Percentiles rank a stretch among this genome's conserved stretches.
These are phyloP conservation scores for Trachelus troglodyta DNA, from an alignment of 2,888 invertebrate genomes.

Conservation along the genomic window DNA sequence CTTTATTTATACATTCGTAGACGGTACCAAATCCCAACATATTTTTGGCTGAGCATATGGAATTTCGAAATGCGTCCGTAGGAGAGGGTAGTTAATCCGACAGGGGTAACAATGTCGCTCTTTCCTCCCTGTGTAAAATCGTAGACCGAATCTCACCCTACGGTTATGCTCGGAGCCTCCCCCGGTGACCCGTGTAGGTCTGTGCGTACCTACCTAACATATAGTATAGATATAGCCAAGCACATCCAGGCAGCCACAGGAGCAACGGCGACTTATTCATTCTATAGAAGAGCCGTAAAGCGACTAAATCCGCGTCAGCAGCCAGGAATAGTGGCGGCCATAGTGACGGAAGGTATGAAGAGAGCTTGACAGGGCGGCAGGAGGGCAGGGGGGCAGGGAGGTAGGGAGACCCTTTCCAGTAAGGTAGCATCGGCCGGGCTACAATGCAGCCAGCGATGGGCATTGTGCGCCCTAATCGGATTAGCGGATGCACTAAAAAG, in stretches of 20 bases:
- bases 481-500: conserved; percentile 64
- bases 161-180: conserved; percentile 5
- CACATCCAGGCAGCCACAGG: conserved; percentile 41
- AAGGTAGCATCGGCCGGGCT: conserved; percentile 34
- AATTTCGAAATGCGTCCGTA: conserved; percentile 36
- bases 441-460: conserved; percentile 19
- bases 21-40: neutral
- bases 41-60: conserved; percentile 24
- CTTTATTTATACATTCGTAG: neutral
- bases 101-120: conserved; percentile 54
- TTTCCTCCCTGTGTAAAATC: conserved; percentile 2
- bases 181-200: conserved; percentile 28
- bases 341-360: conserved; percentile 15
- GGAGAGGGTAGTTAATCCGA: conserved; percentile 47
- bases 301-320: conserved; percentile 63
- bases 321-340: conserved; percentile 49
- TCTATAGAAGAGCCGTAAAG: conserved; percentile 57
- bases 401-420: conserved; percentile 37
- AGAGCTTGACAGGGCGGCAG: conserved; percentile 5
- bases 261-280: conserved; percentile 50
- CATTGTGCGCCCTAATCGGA: conserved; percentile 57
- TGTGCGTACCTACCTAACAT: conserved; percentile 20
- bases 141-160: neutral
- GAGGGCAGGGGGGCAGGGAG: too few species aligned
- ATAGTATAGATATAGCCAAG: conserved; percentile 10